Evolutionary conservation across 2,797 vertebrate genomes (phyloP).

Genomic region (Poeciliopsis presidionis): DNA sequence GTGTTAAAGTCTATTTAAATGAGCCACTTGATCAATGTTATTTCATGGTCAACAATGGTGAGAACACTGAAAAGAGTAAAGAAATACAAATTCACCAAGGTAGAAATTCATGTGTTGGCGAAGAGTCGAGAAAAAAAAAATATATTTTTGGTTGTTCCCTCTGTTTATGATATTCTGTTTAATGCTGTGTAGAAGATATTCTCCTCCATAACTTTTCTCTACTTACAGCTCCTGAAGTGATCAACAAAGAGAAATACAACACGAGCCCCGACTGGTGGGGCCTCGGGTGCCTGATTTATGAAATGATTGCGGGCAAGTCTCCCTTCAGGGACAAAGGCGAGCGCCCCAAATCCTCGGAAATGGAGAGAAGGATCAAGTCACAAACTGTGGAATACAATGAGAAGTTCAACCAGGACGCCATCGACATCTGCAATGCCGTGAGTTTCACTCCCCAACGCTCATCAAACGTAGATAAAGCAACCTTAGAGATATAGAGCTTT

Average conservation of each 20-base stretch:
- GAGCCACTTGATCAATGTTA: neutral
- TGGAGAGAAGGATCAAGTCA: slow-evolving; percentile 79
- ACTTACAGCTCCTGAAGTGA: slow-evolving; percentile 85
- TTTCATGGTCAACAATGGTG: too few relatives aligned
- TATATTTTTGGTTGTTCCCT: neutral
- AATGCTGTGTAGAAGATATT: neutral
- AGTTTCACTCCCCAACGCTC: slow-evolving; percentile 22
- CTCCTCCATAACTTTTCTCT: neutral
- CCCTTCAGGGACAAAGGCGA: slow-evolving; percentile 78
- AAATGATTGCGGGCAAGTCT: slow-evolving; percentile 83
- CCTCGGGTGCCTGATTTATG: slow-evolving; percentile 88
- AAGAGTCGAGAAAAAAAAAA: too few relatives aligned
- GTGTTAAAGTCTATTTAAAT: neutral
- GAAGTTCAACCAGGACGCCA: slow-evolving; percentile 70
- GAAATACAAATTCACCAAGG: too few relatives aligned
- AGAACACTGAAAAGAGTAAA: too few relatives aligned
- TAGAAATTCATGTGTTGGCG: too few relatives aligned
- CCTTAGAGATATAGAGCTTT: too few relatives aligned
- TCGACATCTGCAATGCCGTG: slow-evolving; percentile 80
- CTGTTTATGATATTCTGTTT: neutral
- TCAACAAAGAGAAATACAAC: slow-evolving; percentile 74
- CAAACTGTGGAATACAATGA: slow-evolving; percentile 65
- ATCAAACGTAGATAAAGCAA: neutral
- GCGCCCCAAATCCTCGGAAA: slow-evolving; percentile 72
- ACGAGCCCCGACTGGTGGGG: slow-evolving; percentile 88